Base-by-base conservation (phyloP, 2,797 vertebrate species). In the Gymnopithys bicolor region DNA sequence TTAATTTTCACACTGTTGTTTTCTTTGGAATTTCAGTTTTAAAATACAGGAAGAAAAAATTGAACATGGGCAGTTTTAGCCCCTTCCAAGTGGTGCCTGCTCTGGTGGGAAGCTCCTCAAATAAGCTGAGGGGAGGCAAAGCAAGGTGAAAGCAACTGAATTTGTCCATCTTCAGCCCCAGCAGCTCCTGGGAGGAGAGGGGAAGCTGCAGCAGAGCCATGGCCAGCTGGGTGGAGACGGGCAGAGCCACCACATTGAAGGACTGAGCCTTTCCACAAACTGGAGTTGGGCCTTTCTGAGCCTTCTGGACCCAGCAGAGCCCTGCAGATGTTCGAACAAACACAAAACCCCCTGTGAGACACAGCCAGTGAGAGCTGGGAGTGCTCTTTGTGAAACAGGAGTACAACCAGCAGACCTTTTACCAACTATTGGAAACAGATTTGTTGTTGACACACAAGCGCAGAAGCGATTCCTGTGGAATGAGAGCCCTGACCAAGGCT, bases 381-480 rank as follows among this genome's bases (percentile, higher is more conserved):
- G 33, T 19, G 91, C 75, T 80, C 88, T 94, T 83, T 88, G 71
- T 91, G 95, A 95, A 96, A 90, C 84, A 66, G 84, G 94, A 93
- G 59, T 62, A 60, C 4, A n/a, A 95, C 8, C 71, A 78, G 71
- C 69, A 75, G 86, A 93, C 83, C 60, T 84, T 92, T 73, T n/a
- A 28, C 56, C 1, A 32, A 90, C 95, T 94, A 91, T 90, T 96
- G 91, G 90, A 97, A 97, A 95, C 91, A 96, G 90, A 94, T 56
- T 89, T 93, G 87, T 32, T 48, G 69, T 84, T 64, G 64, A 96
- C 71, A 88, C 62, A 93, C 46, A 75, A n/a, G 77, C 4, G 1
- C 74, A 83, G 94, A 95, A 91, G 30, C 17, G 49, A 90, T 92
- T 94, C 87, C 71, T 94, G 90, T 93, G 88, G 93, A 91, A 95